phyloP scores from a whole-genome alignment of 2,888 invertebrate species.

The Axea sp. region DNA sequence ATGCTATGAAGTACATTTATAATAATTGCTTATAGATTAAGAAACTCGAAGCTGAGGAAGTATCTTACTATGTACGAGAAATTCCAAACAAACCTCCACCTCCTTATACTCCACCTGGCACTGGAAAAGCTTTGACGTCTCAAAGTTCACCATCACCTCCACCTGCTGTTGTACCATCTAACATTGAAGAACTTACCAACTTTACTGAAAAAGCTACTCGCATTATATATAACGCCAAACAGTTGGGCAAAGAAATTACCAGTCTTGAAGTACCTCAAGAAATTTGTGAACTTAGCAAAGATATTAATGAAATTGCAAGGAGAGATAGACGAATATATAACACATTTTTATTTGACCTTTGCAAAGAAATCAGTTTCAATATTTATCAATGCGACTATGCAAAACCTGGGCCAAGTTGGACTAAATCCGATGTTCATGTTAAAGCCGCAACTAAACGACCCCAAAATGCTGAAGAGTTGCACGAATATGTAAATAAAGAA shows the following conservation, averaged over 20 bases:
- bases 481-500: conserved; percentile 80
- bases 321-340: conserved; percentile 79
- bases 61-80: conserved; percentile 83
- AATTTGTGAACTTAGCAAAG: conserved; percentile 72
- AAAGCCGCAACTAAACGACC: conserved; percentile 79
- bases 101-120: conserved; percentile 85
- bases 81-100: conserved; percentile 89
- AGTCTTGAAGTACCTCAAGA: conserved; percentile 73
- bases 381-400: conserved; percentile 80
- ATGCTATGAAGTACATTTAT: too few species aligned
- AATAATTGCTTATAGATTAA: conserved; percentile 80
- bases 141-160: conserved; percentile 74
- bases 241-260: conserved; percentile 72
- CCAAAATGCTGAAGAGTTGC: conserved; percentile 80
- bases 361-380: conserved; percentile 82
- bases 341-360: conserved; percentile 83
- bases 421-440: conserved; percentile 78
- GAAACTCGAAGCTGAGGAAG: conserved; percentile 81
- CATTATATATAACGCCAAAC: conserved; percentile 79
- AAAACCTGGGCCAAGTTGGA: conserved; percentile 81
- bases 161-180: conserved; percentile 78
- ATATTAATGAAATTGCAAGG: conserved; percentile 69
- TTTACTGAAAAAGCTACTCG: conserved; percentile 79
- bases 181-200: conserved; percentile 79
- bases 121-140: conserved; percentile 69